These are phyloP conservation scores for Agrilus mali DNA, from an alignment of 2,888 invertebrate species.

Conservation along the genomic window DNA sequence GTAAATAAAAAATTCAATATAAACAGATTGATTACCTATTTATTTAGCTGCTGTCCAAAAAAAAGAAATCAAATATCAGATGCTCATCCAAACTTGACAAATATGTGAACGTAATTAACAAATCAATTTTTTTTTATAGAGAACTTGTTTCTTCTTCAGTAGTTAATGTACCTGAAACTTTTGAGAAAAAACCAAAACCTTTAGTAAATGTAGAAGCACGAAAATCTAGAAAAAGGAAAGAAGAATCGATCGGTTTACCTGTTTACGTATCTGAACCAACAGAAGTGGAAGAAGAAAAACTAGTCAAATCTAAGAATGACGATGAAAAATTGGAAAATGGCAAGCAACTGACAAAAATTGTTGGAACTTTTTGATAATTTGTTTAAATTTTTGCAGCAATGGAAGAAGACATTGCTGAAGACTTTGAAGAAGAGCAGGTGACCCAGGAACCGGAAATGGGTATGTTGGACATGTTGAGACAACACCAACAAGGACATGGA, in stretches of 20 bases:
- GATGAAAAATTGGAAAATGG: not conserved
- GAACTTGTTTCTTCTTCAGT: not conserved
- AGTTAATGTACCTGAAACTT: not conserved
- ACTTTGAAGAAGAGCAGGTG: constrained; percentile 27
- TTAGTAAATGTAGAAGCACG: too few relatives aligned
- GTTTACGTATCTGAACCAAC: not conserved
- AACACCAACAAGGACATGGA: constrained; percentile 48
- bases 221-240: not conserved
- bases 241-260: not conserved
- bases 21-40: too few relatives aligned
- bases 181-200: not conserved
- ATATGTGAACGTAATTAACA: too few relatives aligned
- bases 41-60: too few relatives aligned
- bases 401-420: constrained; percentile 28
- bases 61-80: too few relatives aligned
- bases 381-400: constrained; percentile 10
- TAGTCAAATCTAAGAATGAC: not conserved
- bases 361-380: constrained; percentile 1
- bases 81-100: too few relatives aligned
- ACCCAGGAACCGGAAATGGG: constrained; percentile 27
- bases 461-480: constrained; percentile 33
- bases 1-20: too few relatives aligned
- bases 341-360: too few relatives aligned
- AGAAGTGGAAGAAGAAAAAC: constrained; percentile 5
- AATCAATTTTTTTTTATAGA: not conserved